Evolutionary conservation across 2,113 vertebrate species (phyloP).

Genomic region (Eulacestoma nigropectus): DNA sequence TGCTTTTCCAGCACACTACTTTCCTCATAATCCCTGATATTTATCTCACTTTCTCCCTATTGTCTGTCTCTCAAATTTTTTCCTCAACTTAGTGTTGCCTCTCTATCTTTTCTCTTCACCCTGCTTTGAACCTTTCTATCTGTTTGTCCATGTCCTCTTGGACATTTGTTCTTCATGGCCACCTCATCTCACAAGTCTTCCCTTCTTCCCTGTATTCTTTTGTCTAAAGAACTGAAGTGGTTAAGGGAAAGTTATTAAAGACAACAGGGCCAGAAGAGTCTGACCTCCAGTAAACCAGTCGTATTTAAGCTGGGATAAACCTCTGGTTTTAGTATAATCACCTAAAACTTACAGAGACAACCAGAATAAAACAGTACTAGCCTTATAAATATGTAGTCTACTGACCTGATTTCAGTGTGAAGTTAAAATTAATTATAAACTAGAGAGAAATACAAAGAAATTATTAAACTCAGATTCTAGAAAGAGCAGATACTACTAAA

Average conservation of each 20-base stretch:
- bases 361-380: neutral
- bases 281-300: neutral
- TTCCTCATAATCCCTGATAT: neutral
- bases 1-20: neutral
- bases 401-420: neutral
- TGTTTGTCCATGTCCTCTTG: neutral
- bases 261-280: neutral
- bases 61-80: neutral
- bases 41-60: neutral
- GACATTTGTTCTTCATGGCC: neutral
- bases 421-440: neutral
- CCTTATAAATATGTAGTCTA: neutral
- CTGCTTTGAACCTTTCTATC: neutral
- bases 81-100: neutral
- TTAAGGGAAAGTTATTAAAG: neutral
- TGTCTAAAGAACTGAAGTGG: neutral
- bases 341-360: neutral
- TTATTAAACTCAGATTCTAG: neutral
- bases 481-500: neutral
- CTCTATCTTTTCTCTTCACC: neutral
- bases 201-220: neutral
- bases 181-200: neutral
- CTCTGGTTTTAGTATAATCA: neutral
- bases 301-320: constrained; percentile 50
- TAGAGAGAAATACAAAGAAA: neutral